A percentile compares a stretch with the other conserved stretches of the same genome.
These are phyloP conservation scores for Saguinus midas DNA, from an alignment of 2,113 vertebrate genomes.

Conservation along the genomic window DNA sequence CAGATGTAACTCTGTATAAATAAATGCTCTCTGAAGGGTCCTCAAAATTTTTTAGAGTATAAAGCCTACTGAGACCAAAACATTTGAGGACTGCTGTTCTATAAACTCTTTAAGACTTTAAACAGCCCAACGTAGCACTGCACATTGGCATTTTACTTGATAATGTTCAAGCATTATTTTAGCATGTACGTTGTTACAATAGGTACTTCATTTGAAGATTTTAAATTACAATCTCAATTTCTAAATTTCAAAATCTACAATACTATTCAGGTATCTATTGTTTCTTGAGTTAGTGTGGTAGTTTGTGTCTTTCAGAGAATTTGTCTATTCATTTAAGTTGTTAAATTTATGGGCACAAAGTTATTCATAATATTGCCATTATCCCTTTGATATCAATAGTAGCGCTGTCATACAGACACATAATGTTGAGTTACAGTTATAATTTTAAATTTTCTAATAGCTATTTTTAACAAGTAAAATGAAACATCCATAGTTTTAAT, in stretches of 20 bases:
- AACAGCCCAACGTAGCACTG: not conserved
- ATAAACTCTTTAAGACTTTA: slow-evolving; percentile 5
- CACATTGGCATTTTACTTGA: not conserved
- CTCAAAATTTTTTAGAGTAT: not conserved
- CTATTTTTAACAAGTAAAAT: slow-evolving; percentile 13
- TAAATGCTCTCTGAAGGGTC: not conserved
- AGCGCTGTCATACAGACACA: not conserved
- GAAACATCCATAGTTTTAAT: not conserved
- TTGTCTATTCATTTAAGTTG: not conserved
- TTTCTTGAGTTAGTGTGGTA: not conserved
- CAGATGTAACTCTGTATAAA: not conserved
- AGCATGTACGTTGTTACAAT: not conserved
- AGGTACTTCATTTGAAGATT: not conserved
- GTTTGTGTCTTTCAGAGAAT: not conserved
- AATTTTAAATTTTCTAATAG: slow-evolving; percentile 33
- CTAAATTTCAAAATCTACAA: not conserved
- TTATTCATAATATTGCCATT: not conserved
- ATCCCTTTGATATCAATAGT: not conserved
- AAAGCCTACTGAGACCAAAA: not conserved
- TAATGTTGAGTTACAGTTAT: not conserved
- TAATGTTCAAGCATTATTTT: not conserved
- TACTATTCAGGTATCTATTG: not conserved
- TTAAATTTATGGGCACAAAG: not conserved
- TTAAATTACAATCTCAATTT: slow-evolving; percentile 14
- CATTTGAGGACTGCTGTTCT: not conserved